phyloP scores from a whole-genome alignment of 2,797 vertebrate genomes.

The Gymnoscopelus microlampas region DNA sequence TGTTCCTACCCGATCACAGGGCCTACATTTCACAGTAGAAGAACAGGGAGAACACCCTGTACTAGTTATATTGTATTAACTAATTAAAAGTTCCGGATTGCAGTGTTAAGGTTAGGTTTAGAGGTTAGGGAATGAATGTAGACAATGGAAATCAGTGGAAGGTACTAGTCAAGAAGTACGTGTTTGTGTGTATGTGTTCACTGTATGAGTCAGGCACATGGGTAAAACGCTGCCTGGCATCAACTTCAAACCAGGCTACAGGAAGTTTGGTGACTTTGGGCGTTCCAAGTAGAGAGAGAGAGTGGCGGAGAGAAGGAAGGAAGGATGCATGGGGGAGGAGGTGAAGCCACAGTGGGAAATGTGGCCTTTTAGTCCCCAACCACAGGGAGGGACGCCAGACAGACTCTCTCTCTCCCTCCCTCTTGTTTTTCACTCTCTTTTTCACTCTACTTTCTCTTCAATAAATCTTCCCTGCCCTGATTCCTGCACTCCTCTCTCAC shows the following conservation, averaged over 20 bases:
- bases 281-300: slow-evolving; percentile 52
- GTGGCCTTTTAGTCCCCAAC: slow-evolving; percentile 54
- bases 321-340: slow-evolving; percentile 37
- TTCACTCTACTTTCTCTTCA: slow-evolving; percentile 1
- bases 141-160: no score
- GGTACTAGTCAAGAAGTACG: not conserved
- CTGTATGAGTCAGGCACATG: slow-evolving; percentile 5
- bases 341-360: slow-evolving; percentile 61
- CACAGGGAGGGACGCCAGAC: slow-evolving; percentile 58
- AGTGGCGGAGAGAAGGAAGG: not conserved
- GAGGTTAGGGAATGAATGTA: no score
- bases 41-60: no score
- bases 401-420: slow-evolving; percentile 45
- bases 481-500: slow-evolving; percentile 6
- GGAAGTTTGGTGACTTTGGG: slow-evolving; percentile 60
- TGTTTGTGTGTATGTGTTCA: not conserved
- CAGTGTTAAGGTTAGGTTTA: no score
- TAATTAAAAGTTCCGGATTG: no score
- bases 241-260: slow-evolving; percentile 60
- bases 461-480: slow-evolving; percentile 21
- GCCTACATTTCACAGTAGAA: no score
- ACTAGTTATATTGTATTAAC: no score
- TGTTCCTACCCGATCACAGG: no score
- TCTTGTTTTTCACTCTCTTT: not conserved
- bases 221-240: slow-evolving; percentile 51